Evolutionary conservation across 2,797 vertebrate genomes (phyloP).

Genomic region (Manis crassicaudata): DNA sequence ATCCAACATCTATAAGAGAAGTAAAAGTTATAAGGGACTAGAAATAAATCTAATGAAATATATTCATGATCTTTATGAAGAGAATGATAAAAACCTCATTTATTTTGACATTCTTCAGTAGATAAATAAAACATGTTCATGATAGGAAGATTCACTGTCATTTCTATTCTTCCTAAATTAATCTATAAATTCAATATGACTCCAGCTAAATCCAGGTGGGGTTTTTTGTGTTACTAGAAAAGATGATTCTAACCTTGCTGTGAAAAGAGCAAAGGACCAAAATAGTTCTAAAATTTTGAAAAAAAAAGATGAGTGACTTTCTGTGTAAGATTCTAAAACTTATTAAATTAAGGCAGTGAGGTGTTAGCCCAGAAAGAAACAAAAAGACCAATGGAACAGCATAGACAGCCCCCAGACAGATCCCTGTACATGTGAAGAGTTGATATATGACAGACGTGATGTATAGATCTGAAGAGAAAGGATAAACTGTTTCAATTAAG

Average conservation of each 20-base stretch:
- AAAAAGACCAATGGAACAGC: neutral
- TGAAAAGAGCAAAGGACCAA: neutral
- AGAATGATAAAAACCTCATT: neutral
- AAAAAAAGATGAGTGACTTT: neutral
- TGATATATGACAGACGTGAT: neutral
- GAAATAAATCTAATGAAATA: slow-evolving; percentile 25
- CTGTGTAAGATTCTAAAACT: neutral
- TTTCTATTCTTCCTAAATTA: slow-evolving; percentile 24
- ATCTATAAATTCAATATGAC: neutral
- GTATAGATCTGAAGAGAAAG: neutral
- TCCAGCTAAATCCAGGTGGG: neutral
- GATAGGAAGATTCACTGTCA: neutral
- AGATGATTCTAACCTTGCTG: neutral
- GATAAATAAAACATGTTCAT: neutral
- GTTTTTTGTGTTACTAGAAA: neutral
- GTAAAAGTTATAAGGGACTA: neutral
- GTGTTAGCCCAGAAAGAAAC: slow-evolving; percentile 2
- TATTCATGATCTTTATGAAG: neutral
- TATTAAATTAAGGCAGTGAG: neutral
- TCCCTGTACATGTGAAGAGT: neutral
- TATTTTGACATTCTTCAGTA: slow-evolving; percentile 3
- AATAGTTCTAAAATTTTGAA: neutral
- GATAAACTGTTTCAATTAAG: neutral
- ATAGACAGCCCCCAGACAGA: neutral
- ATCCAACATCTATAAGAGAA: slow-evolving; percentile 26